phyloP scores from a whole-genome alignment of 2,888 invertebrate genomes.

The Drepana falcataria region DNA sequence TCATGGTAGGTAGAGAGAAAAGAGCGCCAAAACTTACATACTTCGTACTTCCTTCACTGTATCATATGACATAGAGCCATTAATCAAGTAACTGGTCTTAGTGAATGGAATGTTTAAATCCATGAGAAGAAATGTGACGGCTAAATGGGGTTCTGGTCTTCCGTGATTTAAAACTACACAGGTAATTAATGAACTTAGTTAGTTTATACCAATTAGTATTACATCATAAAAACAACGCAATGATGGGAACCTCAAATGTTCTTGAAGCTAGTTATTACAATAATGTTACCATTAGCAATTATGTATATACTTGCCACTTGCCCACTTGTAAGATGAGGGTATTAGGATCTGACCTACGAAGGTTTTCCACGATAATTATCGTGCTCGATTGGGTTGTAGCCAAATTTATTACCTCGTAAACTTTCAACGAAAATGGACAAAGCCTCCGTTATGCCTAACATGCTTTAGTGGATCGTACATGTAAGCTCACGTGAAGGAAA shows the following conservation, averaged over 20 bases:
- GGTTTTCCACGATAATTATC: conserved; percentile 44
- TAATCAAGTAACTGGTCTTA: conserved; percentile 1
- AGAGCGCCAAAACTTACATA: too few species aligned
- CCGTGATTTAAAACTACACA: background rate
- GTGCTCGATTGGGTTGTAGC: conserved; percentile 40
- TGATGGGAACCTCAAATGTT: too few species aligned
- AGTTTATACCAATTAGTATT: too few species aligned
- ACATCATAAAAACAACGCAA: too few species aligned
- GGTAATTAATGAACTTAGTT: background rate
- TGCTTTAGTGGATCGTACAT: conserved; percentile 30
- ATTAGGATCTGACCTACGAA: conserved; percentile 40
- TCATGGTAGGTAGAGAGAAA: too few species aligned
- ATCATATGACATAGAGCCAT: conserved; percentile 2
- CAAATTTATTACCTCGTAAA: conserved; percentile 51
- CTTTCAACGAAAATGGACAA: conserved; percentile 38
- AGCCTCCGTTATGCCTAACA: conserved; percentile 21
- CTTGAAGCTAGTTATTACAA: too few species aligned
- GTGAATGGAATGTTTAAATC: background rate
- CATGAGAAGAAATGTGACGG: background rate
- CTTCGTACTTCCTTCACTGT: too few species aligned
- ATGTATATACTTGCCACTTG: too few species aligned
- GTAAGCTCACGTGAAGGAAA: conserved; percentile 22
- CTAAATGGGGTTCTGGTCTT: background rate
- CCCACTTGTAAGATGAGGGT: conserved; percentile 8
- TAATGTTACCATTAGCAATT: too few species aligned